A percentile compares a stretch with the other conserved stretches of the same genome.
phyloP scores from a whole-genome alignment of 1,140 invertebrate species.

The Trichogramma pretiosum region DNA sequence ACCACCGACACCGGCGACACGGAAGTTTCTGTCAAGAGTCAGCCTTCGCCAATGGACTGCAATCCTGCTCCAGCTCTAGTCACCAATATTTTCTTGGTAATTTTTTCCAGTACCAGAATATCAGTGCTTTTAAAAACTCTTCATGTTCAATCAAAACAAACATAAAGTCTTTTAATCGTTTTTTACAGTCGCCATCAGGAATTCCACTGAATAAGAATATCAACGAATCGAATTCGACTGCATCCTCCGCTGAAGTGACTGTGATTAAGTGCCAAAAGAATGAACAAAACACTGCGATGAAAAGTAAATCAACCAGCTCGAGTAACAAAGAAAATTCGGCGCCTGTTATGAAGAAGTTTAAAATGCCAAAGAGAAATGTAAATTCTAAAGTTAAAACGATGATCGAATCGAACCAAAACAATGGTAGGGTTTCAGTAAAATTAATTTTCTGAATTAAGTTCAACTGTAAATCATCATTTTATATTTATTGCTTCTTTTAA shows the following conservation, averaged over 20 bases:
- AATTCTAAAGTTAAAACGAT: conserved; percentile 65
- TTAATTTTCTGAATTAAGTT: too few species aligned
- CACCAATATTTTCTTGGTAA: conserved; percentile 12
- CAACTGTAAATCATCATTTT: too few species aligned
- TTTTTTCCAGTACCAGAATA: too few species aligned
- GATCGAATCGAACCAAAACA: conserved; percentile 47
- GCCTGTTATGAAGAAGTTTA: conserved; percentile 56
- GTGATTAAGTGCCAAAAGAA: conserved; percentile 45
- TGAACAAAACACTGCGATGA: conserved; percentile 19
- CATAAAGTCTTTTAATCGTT: not conserved
- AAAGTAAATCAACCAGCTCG: conserved; percentile 12
- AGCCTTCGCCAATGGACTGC: conserved; percentile 27
- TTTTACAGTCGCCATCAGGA: conserved; percentile 15
- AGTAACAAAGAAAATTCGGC: conserved; percentile 28
- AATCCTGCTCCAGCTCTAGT: conserved; percentile 11
- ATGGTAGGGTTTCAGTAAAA: too few species aligned
- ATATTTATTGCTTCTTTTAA: too few species aligned
- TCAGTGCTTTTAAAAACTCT: too few species aligned
- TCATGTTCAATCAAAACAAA: too few species aligned
- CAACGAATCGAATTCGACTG: conserved; percentile 24
- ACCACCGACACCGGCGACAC: conserved; percentile 37
- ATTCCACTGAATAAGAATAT: too few species aligned
- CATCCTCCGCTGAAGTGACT: conserved; percentile 20
- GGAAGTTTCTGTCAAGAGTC: conserved; percentile 38
- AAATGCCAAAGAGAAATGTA: conserved; percentile 66